These are phyloP conservation scores for Probosciger aterrimus DNA, from an alignment of 2,113 vertebrate genomes.

Conservation along the genomic window DNA sequence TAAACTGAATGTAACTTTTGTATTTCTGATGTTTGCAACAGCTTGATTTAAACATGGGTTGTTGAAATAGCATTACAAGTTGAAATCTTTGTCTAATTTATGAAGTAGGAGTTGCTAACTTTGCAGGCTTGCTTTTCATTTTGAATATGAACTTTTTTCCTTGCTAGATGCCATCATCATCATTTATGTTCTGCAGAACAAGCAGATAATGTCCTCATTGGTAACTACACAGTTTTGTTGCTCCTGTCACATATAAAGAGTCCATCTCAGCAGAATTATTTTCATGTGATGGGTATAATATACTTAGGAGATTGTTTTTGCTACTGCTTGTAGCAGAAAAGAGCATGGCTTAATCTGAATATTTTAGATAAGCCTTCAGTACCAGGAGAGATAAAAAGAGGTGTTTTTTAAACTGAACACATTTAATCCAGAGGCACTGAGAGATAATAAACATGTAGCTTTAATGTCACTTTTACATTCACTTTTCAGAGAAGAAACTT, in stretches of 20 bases:
- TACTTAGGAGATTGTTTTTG: not conserved
- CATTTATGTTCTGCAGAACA: not conserved
- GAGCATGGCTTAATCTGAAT: not conserved
- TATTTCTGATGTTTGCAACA: not conserved
- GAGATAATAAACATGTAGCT: not conserved
- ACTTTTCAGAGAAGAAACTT: not conserved
- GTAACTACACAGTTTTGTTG: not conserved
- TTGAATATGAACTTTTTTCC: not conserved
- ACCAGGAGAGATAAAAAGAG: accelerated
- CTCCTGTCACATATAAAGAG: not conserved
- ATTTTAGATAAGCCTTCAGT: not conserved
- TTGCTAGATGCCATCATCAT: not conserved
- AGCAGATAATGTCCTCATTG: not conserved
- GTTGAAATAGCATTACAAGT: not conserved
- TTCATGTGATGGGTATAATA: not conserved
- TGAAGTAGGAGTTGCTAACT: not conserved
- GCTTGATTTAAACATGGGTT: not conserved
- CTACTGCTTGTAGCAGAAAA: not conserved
- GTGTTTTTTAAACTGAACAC: not conserved
- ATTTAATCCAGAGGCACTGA: not conserved
- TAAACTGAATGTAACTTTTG: not conserved
- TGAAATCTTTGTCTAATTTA: not conserved
- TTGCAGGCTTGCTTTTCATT: not conserved
- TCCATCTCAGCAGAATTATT: not conserved
- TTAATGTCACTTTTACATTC: not conserved